Evolutionary conservation across 2,113 vertebrate species (phyloP), one percentile per base, ranked within the genome.

Genomic region (Macquaria australasica): DNA sequence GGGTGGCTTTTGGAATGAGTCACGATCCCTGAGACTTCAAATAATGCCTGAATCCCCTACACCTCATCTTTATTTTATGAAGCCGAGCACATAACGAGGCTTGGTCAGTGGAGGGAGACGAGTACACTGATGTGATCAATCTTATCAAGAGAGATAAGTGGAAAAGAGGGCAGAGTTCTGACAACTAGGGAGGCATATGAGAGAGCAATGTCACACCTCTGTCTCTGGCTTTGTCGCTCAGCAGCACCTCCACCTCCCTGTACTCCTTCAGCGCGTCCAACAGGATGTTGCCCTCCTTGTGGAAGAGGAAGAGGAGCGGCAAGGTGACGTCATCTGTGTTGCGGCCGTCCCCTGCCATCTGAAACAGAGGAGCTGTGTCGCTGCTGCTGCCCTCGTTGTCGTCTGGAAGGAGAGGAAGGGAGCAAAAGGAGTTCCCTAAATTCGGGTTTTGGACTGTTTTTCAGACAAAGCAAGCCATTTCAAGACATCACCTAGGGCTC

Each of bases 301-400:
- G 97, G 94, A 99, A 99, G 4, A 99, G 95, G 94, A 99, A 99
- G 73, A 99, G 97, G 93, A 99, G 96, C 15, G 98, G 98, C 83
- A 99, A 93, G 18, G 96, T 97, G 92, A 99, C 93, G 85, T 99
- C 98, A 0, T 99, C 98, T 0, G 98, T 99, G 84, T 94, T 98
- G 91, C 97, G 97, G 1, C 98, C 98, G 14, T 99, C 98, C 1
- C 98, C 98, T 0, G 98, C 98, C 98, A 99, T 99, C 95, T 99
- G 98, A 95, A 99, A 99, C 45, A 99, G 97, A 9, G 98, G 98
- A 14, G 98, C 98, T 0, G 98, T 99, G 90, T 99, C 98, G 59
- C 98, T 99, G 89, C 98, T 99, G 96, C 98, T 99, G 88, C 98
- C 98, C 79, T 99, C 98, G 0, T 99, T 99, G 95, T 99, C 98